A percentile compares a stretch with the other conserved stretches of the same genome.
Conservation (phyloP, 2,113 vertebrate species). For the Oreochromis spilurus region DNA sequence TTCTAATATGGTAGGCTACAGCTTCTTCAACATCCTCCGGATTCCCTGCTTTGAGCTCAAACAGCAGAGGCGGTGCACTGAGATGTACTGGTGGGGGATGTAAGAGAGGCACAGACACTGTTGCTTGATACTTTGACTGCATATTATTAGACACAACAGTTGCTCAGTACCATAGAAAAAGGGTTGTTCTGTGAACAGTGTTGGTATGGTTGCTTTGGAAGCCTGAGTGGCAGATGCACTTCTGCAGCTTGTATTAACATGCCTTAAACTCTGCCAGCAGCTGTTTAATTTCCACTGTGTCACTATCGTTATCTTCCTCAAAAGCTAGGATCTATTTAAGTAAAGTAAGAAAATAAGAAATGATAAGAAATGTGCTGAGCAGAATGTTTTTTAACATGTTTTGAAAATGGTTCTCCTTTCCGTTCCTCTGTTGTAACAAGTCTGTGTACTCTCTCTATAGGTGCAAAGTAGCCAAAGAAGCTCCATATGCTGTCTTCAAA, state of each 20-base stretch:
- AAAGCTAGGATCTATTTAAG: not conserved
- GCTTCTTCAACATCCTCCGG: slow-evolving; percentile 82
- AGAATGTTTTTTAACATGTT: not conserved
- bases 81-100: slow-evolving; percentile 70
- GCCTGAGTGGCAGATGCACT: not conserved
- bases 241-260: slow-evolving; percentile 18
- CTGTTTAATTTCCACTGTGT: not conserved
- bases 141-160: not conserved
- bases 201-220: not conserved
- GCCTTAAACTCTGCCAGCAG: not conserved
- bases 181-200: not conserved
- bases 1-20: slow-evolving; percentile 80
- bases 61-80: slow-evolving; percentile 68
- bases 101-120: slow-evolving; percentile 43
- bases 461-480: slow-evolving; percentile 57
- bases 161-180: not conserved
- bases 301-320: not conserved
- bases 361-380: not conserved
- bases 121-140: not conserved
- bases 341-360: not conserved
- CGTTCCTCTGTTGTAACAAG: not conserved
- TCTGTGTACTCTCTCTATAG: slow-evolving; percentile 34
- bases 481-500: slow-evolving; percentile 59
- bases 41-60: slow-evolving; percentile 83
- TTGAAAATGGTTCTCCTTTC: not conserved